Evolutionary conservation across 2,888 invertebrate genomes (phyloP).

Genomic region (Arge pagana): DNA sequence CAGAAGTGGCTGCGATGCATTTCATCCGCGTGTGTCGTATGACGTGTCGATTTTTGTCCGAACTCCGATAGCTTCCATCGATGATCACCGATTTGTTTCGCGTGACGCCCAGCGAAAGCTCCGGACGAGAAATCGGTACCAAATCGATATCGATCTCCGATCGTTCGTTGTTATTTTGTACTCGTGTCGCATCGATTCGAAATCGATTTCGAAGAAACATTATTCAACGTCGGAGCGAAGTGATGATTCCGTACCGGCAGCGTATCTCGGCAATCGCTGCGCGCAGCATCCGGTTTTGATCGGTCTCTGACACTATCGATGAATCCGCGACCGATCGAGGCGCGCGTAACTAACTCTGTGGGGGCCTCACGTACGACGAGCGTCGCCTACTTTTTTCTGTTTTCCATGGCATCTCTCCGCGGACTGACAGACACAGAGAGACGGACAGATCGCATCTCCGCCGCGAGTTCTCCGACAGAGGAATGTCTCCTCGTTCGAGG

Average conservation of each 20-base stretch:
- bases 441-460: conserved; percentile 9
- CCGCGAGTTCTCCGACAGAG: conserved; percentile 14
- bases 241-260: neutral
- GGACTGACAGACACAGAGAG: conserved; percentile 4
- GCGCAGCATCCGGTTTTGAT: conserved; percentile 38
- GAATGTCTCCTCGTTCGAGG: conserved; percentile 38
- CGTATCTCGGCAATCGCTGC: neutral
- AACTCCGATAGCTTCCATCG: too few species aligned
- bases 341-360: conserved; percentile 45
- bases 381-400: conserved; percentile 33
- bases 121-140: too few species aligned
- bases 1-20: conserved; percentile 4
- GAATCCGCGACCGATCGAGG: conserved; percentile 47
- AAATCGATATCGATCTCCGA: too few species aligned
- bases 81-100: too few species aligned
- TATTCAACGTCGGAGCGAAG: too few species aligned
- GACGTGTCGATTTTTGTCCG: conserved; percentile 14
- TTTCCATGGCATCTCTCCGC: conserved; percentile 11
- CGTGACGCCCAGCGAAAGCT: too few species aligned
- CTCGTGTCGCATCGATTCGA: too few species aligned
- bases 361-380: conserved; percentile 41
- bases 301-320: conserved; percentile 35
- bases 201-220: too few species aligned
- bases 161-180: too few species aligned
- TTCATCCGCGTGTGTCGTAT: conserved; percentile 6